Evolutionary conservation across 2,888 invertebrate genomes (phyloP).

Genomic region (Eilema depressum): DNA sequence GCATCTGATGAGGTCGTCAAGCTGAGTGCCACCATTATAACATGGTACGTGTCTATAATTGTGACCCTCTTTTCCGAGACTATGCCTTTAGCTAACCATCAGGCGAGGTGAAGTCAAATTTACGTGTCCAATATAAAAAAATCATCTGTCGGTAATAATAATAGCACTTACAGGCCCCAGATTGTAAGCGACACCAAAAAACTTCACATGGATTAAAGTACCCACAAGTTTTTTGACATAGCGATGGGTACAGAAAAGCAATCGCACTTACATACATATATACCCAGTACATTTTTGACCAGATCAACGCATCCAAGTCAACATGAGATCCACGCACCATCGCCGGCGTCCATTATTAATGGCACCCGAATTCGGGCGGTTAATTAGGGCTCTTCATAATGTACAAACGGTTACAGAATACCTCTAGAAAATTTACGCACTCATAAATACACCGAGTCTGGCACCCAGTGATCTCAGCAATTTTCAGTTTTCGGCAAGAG

Average conservation of each 20-base stretch:
- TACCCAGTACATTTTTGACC: slow-evolving; percentile 15
- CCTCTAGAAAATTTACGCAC: slow-evolving; percentile 78
- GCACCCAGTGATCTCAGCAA: slow-evolving; percentile 76
- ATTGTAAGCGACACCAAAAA: too few species aligned
- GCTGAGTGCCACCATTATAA: too few species aligned
- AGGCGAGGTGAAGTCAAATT: too few species aligned
- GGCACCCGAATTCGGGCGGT: slow-evolving; percentile 65
- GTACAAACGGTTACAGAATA: slow-evolving; percentile 80
- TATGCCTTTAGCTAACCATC: too few species aligned
- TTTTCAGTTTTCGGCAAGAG: slow-evolving; percentile 84
- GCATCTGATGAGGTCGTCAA: too few species aligned
- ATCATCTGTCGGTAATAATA: too few species aligned
- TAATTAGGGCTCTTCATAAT: slow-evolving; percentile 85
- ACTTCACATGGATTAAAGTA: too few species aligned
- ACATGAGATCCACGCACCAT: slow-evolving; percentile 57
- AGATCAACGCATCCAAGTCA: slow-evolving; percentile 38
- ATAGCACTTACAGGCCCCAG: too few species aligned
- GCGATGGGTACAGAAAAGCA: neutral
- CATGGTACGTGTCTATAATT: too few species aligned
- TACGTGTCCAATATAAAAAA: too few species aligned
- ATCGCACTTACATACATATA: slow-evolving; percentile 28
- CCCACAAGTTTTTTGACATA: too few species aligned
- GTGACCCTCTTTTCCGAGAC: too few species aligned
- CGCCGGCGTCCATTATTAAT: slow-evolving; percentile 63
- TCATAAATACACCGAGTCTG: slow-evolving; percentile 76